Base-by-base conservation (phyloP, 2,797 vertebrate genomes). In the Synanceia verrucosa region DNA sequence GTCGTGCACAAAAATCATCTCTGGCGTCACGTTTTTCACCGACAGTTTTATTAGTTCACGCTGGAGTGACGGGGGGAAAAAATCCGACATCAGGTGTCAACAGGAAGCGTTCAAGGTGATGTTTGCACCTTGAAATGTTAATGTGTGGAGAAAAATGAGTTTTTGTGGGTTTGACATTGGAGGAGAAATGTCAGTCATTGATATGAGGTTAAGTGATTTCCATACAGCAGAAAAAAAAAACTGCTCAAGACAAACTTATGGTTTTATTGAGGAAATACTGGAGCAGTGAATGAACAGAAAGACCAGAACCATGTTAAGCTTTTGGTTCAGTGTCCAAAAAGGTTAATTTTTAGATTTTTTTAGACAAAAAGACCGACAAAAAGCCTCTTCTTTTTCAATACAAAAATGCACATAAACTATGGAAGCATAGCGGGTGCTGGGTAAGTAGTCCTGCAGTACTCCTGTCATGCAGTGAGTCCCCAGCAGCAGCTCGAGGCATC, bases 1-100 rank as follows among this genome's bases (percentile, higher is more conserved):
- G 34, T 55, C 51, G 11, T 1, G 11, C 53, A 12, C 28, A 3
- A 14, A 48, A 50, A 23, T 29, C 1, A 61, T 50, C 66, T 70
- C 60, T 33, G 3, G 43, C 9, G 3, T 14, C 14, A 16, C 0
- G 24, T 50, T 44, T 43, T 1, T 64, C 70, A 52, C 48, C 21
- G 83, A 83, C 81, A 79, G 39, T 59, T 81, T 86, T 61, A 84
- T 86, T 58, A 39, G 79, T 56, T 75, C 23, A 19, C 9, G 39
- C 26, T 29, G 29, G 73, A 61, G 51, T 16, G 31, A 31, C 57
- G 65, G 51, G 36, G 5, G 26, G 44, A 26, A 39, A 13, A 59
- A 16, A 24, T 55, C n/a, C n/a, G 71, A 48, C 65, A 3, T 71
- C 52, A 18, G 34, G 39, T 77, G 72, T 64, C 64, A 66, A 5